These are phyloP conservation scores for Sylvilagus floridanus DNA, from an alignment of 2,797 vertebrate genomes.

Conservation along the genomic window DNA sequence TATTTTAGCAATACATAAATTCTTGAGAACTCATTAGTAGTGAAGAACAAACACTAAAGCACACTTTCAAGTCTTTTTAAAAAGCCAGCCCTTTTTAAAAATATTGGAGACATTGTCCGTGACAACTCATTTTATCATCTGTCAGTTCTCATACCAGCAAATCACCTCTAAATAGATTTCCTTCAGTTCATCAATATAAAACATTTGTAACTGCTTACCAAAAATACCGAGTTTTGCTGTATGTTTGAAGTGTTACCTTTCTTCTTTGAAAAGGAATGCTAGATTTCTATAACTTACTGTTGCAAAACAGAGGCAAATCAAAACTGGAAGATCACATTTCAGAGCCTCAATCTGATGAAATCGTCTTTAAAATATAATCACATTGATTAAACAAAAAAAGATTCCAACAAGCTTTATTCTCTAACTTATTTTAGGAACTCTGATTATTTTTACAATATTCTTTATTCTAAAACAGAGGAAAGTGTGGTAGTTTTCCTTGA, in stretches of 20 bases:
- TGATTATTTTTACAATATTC: slow-evolving; percentile 16
- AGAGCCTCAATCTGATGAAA: background rate
- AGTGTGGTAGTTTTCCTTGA: background rate
- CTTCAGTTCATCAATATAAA: rapidly evolving
- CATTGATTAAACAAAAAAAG: background rate
- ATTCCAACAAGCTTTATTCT: background rate
- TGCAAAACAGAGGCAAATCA: background rate
- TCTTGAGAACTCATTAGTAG: background rate
- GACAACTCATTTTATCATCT: slow-evolving; percentile 68
- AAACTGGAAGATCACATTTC: background rate
- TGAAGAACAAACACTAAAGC: background rate
- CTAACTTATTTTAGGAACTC: background rate
- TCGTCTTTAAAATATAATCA: slow-evolving; percentile 39
- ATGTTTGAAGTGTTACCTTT: slow-evolving; percentile 4
- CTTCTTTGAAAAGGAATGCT: background rate
- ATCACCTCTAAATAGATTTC: slow-evolving; percentile 23
- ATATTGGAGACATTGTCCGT: slow-evolving; percentile 68
- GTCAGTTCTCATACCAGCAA: slow-evolving; percentile 69
- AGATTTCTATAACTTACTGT: background rate
- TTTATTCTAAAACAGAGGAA: background rate
- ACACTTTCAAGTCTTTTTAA: slow-evolving; percentile 6
- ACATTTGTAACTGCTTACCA: background rate
- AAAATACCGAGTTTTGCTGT: slow-evolving; percentile 53
- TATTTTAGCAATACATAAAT: slow-evolving; percentile 72
- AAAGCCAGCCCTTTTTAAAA: slow-evolving; percentile 62